These are phyloP conservation scores for Noturus placidus DNA, from an alignment of 2,113 vertebrate species.

Conservation along the genomic window DNA sequence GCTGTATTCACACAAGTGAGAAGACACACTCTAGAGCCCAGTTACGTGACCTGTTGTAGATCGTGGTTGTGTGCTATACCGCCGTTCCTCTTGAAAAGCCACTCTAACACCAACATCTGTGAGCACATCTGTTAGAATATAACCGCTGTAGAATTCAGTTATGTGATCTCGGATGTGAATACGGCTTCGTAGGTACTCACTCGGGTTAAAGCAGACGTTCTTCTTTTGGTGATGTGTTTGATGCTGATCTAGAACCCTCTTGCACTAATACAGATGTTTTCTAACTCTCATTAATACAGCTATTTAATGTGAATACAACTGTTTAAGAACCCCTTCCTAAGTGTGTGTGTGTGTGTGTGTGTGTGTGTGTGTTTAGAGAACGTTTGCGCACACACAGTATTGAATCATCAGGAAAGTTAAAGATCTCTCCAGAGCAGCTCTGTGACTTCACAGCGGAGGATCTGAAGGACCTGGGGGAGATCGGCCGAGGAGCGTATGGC, in stretches of 20 bases:
- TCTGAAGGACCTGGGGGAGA: constrained; percentile 97
- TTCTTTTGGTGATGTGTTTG: not conserved
- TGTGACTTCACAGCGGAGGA: constrained; percentile 99
- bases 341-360: constrained; percentile 28
- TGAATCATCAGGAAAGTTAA: constrained; percentile 98
- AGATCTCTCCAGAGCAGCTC: constrained; percentile 96
- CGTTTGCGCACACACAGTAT: constrained; percentile 98
- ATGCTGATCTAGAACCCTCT: not conserved
- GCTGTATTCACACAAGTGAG: not conserved
- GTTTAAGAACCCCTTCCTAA: not conserved
- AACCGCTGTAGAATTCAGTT: not conserved
- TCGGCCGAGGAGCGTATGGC: constrained; percentile 96
- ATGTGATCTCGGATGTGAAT: not conserved
- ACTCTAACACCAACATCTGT: not conserved
- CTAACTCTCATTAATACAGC: not conserved
- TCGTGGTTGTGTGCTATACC: not conserved
- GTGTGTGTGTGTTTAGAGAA: constrained; percentile 78
- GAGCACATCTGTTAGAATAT: not conserved
- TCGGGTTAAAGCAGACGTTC: not conserved
- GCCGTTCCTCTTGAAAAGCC: not conserved
- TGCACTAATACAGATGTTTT: not conserved
- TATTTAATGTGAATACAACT: not conserved
- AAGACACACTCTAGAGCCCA: not conserved
- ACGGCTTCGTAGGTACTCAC: not conserved
- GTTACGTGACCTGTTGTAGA: not conserved